Base-by-base conservation (phyloP, 1,140 invertebrate species). In the Heliconius hewitsoni region DNA sequence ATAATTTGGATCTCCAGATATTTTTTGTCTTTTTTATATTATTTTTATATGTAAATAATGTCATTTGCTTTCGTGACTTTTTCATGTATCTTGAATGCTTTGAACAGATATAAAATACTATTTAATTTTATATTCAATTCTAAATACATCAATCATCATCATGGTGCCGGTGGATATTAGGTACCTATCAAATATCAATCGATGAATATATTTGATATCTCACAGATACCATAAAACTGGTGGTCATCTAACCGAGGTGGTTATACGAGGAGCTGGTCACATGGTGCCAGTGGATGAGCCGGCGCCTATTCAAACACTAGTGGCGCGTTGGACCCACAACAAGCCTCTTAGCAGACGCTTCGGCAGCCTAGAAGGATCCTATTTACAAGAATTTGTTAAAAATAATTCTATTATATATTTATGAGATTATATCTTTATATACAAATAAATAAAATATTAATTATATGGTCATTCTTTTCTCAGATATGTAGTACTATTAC, bases 271-370 rank as follows among this genome's bases (percentile, higher is more conserved):
- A 50, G 96, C 96, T 3, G 96, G 96, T 4, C 96, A 97, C 86
- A 97, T 97, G 95, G 95, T 97, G 30, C 96, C 97, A 1, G 82
- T 93, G 19, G 97, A 97, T 92, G 95, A 96, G 84, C 97, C 97
- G 0, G 94, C 92, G 23, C 95, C 96, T 87, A 95, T 95, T 0
- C 95, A 95, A 74, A 95, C 96, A 83, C 90, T 98, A 72, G 96
- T 97, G 50, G 95, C 96, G 27, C 94, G 95, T 78, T 97, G 97
- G 89, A 96, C 96, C 2, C 87, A 86, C 71, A 77, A 79, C 11
- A 16, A 80, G 19, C 80, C 87, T 0, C 81, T 93, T 18, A 84
- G 82, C 37, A 19, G 27, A 9, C 73, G 73, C 16, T 85, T 79
- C 57, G 83, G 79, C 4, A 16, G 84, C 11, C 82, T 85, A n/a